Evolutionary conservation across 2,888 invertebrate genomes (phyloP), one percentile per base, ranked within the genome.

Genomic region (Tenthredo notha): DNA sequence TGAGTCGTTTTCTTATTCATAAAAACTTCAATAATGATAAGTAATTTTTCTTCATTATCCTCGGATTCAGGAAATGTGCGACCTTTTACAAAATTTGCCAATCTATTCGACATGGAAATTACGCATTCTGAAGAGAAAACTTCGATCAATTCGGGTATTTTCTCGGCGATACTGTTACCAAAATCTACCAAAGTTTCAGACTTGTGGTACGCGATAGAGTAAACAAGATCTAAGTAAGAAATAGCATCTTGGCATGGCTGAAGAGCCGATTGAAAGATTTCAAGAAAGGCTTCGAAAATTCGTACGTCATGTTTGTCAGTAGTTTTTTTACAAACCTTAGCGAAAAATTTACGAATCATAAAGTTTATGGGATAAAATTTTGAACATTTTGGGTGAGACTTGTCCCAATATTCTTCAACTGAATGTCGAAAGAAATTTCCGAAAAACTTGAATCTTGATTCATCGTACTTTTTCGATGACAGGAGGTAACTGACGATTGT

Each of bases 161-260:
- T 37, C 9, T 83, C n/a, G 0, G n/a, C 61, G 21, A 89, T 82
- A 21, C 29, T 82, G 1, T 15, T 25, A 4, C 85, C 87, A 25
- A 88, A 85, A 2, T 85, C 75, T 25, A 43, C 25, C 75, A 47
- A 18, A 2, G 61, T 84, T 0, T 54, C 15, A 0, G 84, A 82
- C 0, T 29, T 21, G 0, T 65, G 4, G 1, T 85, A 50, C 10
- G 86, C 86, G 50, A 86, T 84, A 5, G 74, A 84, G 77, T 83
- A 89, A 0, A 67, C 25, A 43, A 91, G 78, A n/a, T 43, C 0
- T 9, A 90, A 72, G 43, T 88, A 92, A 3, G 89, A 86, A 0
- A 5, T 58, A 0, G 87, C 84, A 33, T 88, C 89, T 75, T 88
- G 85, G 18, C 84, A 33, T 0, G 92, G 91, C 1, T 29, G 54